A percentile compares a stretch with the other conserved stretches of the same genome.
phyloP scores from a whole-genome alignment of 1,140 invertebrate genomes.

The Zaprionus camerounensis region DNA sequence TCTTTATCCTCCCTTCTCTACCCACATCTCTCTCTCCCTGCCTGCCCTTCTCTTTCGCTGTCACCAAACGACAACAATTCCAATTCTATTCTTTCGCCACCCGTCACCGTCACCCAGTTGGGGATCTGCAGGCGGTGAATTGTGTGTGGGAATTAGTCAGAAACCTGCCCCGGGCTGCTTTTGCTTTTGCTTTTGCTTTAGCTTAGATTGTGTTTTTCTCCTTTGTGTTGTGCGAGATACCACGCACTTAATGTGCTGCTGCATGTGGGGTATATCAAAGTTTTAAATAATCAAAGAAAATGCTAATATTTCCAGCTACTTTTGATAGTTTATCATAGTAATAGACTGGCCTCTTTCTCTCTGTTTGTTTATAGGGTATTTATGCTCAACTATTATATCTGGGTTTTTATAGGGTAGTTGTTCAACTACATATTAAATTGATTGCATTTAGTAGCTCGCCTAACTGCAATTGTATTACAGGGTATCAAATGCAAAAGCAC shows the following conservation, averaged over 20 bases:
- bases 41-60: not conserved
- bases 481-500: too few species aligned
- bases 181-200: constrained; percentile 23
- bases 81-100: constrained; percentile 29
- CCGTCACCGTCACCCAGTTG: constrained; percentile 45
- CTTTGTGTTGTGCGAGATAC: constrained; percentile 18
- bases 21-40: not conserved
- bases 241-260: not conserved
- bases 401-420: too few species aligned
- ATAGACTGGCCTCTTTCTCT: too few species aligned
- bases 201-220: constrained; percentile 19
- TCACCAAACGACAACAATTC: constrained; percentile 3
- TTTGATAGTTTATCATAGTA: too few species aligned
- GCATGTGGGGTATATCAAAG: constrained; percentile 10
- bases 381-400: too few species aligned
- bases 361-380: too few species aligned
- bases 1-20: not conserved
- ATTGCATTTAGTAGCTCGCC: too few species aligned
- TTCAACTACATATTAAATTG: too few species aligned
- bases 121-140: constrained; percentile 23
- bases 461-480: too few species aligned
- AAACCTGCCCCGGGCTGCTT: constrained; percentile 59
- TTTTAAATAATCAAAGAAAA: too few species aligned
- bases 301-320: too few species aligned
- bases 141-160: constrained; percentile 74